These are phyloP conservation scores for Clarias pachynema DNA, from an alignment of 2,797 vertebrate genomes.

Conservation along the genomic window DNA sequence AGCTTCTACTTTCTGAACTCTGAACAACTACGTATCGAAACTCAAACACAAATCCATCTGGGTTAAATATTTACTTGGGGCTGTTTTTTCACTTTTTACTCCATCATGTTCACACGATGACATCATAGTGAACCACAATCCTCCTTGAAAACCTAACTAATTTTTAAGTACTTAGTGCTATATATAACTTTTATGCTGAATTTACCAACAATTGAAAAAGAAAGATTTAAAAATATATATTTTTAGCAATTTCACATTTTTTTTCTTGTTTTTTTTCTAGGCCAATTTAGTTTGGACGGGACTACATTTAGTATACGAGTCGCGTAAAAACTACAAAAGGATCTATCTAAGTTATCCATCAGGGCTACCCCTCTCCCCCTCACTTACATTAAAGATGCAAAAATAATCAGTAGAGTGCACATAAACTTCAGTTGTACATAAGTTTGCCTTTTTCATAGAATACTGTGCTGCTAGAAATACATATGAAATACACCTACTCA, in stretches of 20 bases:
- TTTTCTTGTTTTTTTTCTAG: not conserved
- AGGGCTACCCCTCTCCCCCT: not conserved
- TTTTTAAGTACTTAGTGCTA: not conserved
- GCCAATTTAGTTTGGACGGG: not conserved
- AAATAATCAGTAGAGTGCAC: not conserved
- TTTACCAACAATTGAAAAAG: not conserved
- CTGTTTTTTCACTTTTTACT: not conserved
- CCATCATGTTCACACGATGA: slow-evolving; percentile 17
- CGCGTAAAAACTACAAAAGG: not conserved
- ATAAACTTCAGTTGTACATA: not conserved
- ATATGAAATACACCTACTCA: not conserved
- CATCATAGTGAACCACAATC: not conserved
- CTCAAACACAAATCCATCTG: slow-evolving; percentile 46
- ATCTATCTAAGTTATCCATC: not conserved
- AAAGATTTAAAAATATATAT: not conserved
- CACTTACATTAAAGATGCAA: not conserved
- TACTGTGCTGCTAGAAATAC: not conserved
- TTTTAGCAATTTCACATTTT: not conserved
- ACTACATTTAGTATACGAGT: not conserved
- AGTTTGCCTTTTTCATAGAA: not conserved
- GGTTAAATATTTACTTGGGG: slow-evolving; percentile 52
- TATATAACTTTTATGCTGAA: not conserved
- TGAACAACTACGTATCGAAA: slow-evolving; percentile 46
- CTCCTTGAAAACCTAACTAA: not conserved
- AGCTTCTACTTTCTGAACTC: slow-evolving; percentile 41